Base-by-base conservation (phyloP, 2,113 vertebrate species). In the Aptenodytes forsteri region DNA sequence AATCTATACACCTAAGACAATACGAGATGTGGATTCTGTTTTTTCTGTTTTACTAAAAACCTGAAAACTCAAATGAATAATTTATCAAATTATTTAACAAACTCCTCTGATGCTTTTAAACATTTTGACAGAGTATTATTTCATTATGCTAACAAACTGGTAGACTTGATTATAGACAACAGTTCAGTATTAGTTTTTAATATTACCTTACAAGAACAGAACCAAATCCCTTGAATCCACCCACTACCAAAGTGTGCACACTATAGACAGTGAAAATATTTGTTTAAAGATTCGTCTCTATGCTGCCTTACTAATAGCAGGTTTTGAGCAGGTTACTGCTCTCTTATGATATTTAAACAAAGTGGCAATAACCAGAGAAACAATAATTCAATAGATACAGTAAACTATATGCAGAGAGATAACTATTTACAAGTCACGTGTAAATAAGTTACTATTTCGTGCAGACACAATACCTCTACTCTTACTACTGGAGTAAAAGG, bases 1-100 rank as follows among this genome's bases (percentile, higher is more conserved):
- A 98, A 98, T 96, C 96, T 97, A 96, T 96, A 96, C 23, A 92
- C 64, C 30, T 88, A 87, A 85, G 86, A 76, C 76, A 96, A 87
- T 59, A 73, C 21, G 75, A 96, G 82, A 97, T 82, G 66, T 91
- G 62, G 69, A 89, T 94, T 96, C 67, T 82, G 50, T 18, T 95
- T 89, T 94, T 91, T 61, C 79, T 78, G 77, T 91, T 97, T 97
- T 92, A 97, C 95, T 97, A 97, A 95, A 98, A 87, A 95, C 46
- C 47, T 94, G 91, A 67, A 94, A 93, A 59, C 42, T 69, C 6
- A 29, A 89, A 95, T 67, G 46, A 83, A 93, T 96, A 97, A 97
- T 93, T 88, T 90, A 96, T 94, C 40, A 91, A 96, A 93, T 94
- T 95, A 95, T 95, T 97, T 97, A 2, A 95, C 83, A 94, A 98